phyloP scores from a whole-genome alignment of 2,113 vertebrate species.

The Psophia crepitans region DNA sequence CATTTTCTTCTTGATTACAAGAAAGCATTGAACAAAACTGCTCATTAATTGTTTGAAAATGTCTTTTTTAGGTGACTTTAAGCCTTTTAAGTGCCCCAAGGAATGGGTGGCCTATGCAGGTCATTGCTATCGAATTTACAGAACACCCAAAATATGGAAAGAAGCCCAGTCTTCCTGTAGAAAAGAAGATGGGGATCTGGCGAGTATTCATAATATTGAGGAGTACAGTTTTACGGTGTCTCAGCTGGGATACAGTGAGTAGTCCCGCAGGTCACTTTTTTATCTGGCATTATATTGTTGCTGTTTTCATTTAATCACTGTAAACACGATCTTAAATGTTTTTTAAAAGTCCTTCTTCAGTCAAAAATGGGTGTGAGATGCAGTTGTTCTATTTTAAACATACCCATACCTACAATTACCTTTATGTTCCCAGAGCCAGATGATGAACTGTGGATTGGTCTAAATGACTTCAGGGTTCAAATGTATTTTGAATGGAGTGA shows the following conservation, averaged over 20 bases:
- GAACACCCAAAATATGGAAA: slow-evolving; percentile 81
- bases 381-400: background rate
- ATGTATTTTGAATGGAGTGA: slow-evolving; percentile 96
- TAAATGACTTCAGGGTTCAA: slow-evolving; percentile 85
- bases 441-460: slow-evolving; percentile 89
- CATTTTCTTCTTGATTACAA: background rate
- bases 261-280: background rate
- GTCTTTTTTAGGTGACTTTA: slow-evolving; percentile 70
- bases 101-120: slow-evolving; percentile 87
- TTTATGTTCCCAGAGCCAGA: slow-evolving; percentile 71
- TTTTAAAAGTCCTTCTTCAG: background rate
- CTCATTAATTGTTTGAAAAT: background rate
- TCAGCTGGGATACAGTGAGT: slow-evolving; percentile 90
- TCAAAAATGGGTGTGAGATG: background rate
- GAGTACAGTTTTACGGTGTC: slow-evolving; percentile 91
- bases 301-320: background rate
- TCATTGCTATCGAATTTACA: slow-evolving; percentile 86
- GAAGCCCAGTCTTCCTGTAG: slow-evolving; percentile 82
- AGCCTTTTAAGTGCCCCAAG: slow-evolving; percentile 77
- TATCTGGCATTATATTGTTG: background rate
- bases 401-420: background rate
- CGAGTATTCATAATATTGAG: slow-evolving; percentile 86
- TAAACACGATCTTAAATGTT: background rate
- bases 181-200: slow-evolving; percentile 85
- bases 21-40: background rate